Base-by-base conservation (phyloP, 1,140 invertebrate genomes). In the Drosophila busckii region DNA sequence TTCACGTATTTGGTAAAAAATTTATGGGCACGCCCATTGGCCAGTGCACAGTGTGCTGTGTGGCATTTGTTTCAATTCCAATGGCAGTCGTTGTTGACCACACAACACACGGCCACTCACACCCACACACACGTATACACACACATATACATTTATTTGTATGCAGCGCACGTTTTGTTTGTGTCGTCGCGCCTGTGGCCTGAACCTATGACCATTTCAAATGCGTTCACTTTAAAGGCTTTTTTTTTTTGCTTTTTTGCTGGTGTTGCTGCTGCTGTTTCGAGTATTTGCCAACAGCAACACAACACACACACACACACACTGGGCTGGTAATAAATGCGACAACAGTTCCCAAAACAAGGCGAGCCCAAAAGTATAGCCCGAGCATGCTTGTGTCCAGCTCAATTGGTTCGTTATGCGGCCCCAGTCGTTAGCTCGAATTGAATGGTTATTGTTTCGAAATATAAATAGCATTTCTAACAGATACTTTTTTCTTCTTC, bases 371-470 rank as follows among this genome's bases (percentile, higher is more conserved):
- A 40, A 12, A 19, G 44, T 48, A n/a, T n/a, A n/a, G n/a, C n/a
- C 59, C 52, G 46, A 23, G 69, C 26, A 42, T 55, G 54, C 32
- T 41, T 49, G 31, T 44, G 60, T 68, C 64, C 70, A 40, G 62
- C 68, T 80, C 73, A 80, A 80, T 80, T 80, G 73, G 73, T 80
- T 80, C 75, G 75, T 80, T 82, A 80, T 70, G 55, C 56, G 68
- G 37, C 17, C 56, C 62, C 35, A 82, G 70, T 82, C 75, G 75
- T 82, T 82, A 82, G 75, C 68, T 82, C 52, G 75, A 82, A 82
- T 82, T 82, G 75, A 82, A 82, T 82, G 75, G 75, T 82, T 82
- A 82, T 82, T 82, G 75, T 82, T 82, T 82, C 75, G 65, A 83
- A 82, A 80, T 82, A 82, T 82, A 82, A 82, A 82, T 82, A 82